Percentiles rank a stretch among this genome's conserved stretches.
Evolutionary conservation across 2,888 invertebrate genomes (phyloP).

Genomic region (Napeogenes sylphis): DNA sequence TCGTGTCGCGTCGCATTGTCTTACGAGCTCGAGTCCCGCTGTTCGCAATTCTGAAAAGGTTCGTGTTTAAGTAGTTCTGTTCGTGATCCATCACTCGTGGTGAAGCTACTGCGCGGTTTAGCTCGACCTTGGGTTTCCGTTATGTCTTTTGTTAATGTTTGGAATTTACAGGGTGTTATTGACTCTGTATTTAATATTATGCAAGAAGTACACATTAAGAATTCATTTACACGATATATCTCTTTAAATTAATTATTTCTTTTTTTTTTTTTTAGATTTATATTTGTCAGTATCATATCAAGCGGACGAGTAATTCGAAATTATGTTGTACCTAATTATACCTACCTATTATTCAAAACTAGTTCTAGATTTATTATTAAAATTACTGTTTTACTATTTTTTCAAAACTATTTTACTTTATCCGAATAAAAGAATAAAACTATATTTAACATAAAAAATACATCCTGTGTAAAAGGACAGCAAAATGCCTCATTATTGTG

Average conservation of each 20-base stretch:
- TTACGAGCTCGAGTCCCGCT: conserved; percentile 47
- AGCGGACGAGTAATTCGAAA: too few species aligned
- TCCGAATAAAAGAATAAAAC: too few species aligned
- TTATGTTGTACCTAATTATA: too few species aligned
- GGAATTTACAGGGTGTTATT: conserved; percentile 29
- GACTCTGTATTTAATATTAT: too few species aligned
- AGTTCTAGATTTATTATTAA: conserved; percentile 12
- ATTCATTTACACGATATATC: not conserved
- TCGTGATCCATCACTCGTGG: conserved; percentile 53
- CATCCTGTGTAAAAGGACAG: conserved; percentile 27
- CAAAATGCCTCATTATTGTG: conserved; percentile 37
- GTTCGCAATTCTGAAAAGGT: conserved; percentile 30
- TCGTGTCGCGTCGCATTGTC: conserved; percentile 38
- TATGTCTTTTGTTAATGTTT: conserved; percentile 30
- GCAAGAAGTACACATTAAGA: conserved; percentile 3
- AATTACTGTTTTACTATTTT: too few species aligned
- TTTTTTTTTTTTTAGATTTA: too few species aligned
- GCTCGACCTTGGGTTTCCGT: conserved; percentile 37
- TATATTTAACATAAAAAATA: too few species aligned
- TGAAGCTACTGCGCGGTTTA: conserved; percentile 66
- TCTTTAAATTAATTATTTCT: too few species aligned
- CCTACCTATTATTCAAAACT: too few species aligned
- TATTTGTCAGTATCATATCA: too few species aligned
- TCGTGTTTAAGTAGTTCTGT: conserved; percentile 50
- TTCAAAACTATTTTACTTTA: too few species aligned